Percentiles rank a stretch among this genome's conserved stretches.
phyloP scores from a whole-genome alignment of 2,113 vertebrate species.

The Trichomycterus rosablanca region DNA sequence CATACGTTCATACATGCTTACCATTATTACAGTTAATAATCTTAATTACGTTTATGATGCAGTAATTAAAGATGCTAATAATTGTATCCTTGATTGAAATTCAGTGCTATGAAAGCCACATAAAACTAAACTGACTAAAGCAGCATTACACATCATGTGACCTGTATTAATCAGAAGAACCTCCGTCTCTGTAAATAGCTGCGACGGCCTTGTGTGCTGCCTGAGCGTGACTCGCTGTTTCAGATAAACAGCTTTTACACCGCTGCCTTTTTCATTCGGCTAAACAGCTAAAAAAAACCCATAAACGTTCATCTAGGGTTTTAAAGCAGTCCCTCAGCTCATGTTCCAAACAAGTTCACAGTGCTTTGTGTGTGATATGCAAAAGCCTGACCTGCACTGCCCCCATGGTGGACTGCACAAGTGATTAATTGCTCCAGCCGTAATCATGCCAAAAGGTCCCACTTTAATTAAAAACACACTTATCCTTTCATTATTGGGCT shows the following conservation, averaged over 20 bases:
- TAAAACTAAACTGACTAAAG: no score
- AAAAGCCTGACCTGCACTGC: slow-evolving; percentile 25
- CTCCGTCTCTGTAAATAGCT: background rate
- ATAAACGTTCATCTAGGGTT: background rate
- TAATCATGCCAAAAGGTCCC: slow-evolving; percentile 50
- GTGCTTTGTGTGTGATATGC: slow-evolving; percentile 33
- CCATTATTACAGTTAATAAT: no score
- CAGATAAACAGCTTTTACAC: slow-evolving; percentile 10
- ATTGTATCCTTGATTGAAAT: no score
- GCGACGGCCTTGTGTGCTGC: background rate
- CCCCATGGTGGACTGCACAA: slow-evolving; percentile 38
- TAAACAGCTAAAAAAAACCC: slow-evolving; percentile 38
- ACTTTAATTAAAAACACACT: slow-evolving; percentile 53
- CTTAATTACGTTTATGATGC: no score
- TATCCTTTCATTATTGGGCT: slow-evolving; percentile 49
- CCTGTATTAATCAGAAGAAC: slow-evolving; percentile 20
- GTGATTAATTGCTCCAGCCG: slow-evolving; percentile 47
- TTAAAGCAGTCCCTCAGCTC: background rate
- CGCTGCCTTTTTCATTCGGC: slow-evolving; percentile 31
- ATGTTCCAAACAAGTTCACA: slow-evolving; percentile 26
- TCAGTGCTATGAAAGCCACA: no score
- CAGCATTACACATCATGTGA: background rate
- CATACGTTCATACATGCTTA: no score
- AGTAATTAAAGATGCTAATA: no score
- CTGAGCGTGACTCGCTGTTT: slow-evolving; percentile 1